These are phyloP conservation scores for Cebidichthys violaceus DNA, from an alignment of 2,113 vertebrate genomes.

Conservation along the genomic window DNA sequence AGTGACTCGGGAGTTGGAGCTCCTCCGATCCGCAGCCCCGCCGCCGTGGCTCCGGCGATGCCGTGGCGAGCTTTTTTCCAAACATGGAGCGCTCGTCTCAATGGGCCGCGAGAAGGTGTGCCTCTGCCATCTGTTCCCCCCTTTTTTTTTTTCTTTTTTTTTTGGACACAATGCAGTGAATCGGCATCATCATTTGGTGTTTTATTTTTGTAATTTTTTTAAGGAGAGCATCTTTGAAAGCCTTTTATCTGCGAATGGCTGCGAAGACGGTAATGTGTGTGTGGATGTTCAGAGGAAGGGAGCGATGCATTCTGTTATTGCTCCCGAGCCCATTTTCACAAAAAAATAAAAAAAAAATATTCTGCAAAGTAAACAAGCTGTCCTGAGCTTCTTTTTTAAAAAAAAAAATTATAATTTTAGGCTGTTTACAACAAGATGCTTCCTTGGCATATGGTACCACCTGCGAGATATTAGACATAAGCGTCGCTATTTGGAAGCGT, in stretches of 20 bases:
- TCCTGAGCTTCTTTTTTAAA: constrained; percentile 15
- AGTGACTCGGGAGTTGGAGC: constrained; percentile 16
- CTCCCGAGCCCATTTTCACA: constrained; percentile 34
- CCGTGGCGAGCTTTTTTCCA: background rate
- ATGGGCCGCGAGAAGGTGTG: constrained; percentile 24
- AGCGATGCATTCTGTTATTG: constrained; percentile 35
- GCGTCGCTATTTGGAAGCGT: constrained; percentile 16
- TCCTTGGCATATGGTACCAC: constrained; percentile 36
- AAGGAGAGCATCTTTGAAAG: constrained; percentile 19
- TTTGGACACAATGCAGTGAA: constrained; percentile 53
- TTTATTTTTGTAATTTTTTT: too few species aligned
- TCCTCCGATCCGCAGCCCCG: constrained; percentile 18
- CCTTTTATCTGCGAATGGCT: constrained; percentile 38
- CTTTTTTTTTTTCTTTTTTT: too few species aligned
- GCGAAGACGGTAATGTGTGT: constrained; percentile 43
- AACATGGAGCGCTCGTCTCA: constrained; percentile 36
- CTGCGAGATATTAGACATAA: constrained; percentile 33
- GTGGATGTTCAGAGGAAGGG: constrained; percentile 54
- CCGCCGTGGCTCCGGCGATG: background rate
- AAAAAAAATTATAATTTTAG: background rate
- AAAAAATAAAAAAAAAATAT: too few species aligned
- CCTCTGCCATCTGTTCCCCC: constrained; percentile 52
- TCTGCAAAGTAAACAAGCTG: constrained; percentile 34
- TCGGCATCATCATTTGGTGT: constrained; percentile 56
- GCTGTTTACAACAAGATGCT: constrained; percentile 36